Percentiles rank a stretch among this genome's conserved stretches.
Conservation (phyloP, 2,113 vertebrate genomes). For the Struthio camelus region DNA sequence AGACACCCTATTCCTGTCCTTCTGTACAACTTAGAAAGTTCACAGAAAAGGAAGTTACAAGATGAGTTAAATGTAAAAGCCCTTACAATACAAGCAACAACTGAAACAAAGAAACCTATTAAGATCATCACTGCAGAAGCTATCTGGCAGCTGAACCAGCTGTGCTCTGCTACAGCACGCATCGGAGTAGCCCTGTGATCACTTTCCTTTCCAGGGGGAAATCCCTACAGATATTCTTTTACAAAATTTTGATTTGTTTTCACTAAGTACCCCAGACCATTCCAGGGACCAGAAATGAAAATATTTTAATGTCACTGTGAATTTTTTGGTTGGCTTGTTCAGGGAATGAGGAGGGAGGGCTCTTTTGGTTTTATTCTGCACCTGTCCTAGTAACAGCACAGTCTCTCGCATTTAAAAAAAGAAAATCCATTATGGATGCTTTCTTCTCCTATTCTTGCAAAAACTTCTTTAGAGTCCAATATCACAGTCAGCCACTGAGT, state of each 20-base stretch:
- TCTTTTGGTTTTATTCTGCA: neutral
- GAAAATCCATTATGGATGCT: neutral
- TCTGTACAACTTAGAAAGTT: neutral
- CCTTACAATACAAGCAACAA: neutral
- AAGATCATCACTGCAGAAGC: neutral
- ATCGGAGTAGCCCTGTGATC: fast-evolving
- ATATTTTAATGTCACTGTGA: neutral
- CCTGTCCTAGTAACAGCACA: neutral
- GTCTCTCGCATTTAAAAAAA: neutral
- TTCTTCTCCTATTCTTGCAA: neutral
- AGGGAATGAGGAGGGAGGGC: neutral
- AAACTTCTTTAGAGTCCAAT: neutral
- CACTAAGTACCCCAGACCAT: neutral
- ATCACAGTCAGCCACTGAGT: neutral
- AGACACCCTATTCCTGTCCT: neutral
- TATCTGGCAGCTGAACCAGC: neutral
- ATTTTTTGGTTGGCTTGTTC: neutral
- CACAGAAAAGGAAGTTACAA: neutral
- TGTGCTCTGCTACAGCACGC: neutral
- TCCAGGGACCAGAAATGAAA: neutral
- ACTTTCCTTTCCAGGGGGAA: neutral
- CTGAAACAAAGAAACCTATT: neutral
- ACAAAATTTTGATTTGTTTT: neutral
- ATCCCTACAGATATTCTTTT: neutral
- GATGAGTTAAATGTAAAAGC: neutral